Evolutionary conservation across 64 coral and sea anemone species (phyloP), one percentile per base, ranked within the genome.

Genomic region (Porites lutea): DNA sequence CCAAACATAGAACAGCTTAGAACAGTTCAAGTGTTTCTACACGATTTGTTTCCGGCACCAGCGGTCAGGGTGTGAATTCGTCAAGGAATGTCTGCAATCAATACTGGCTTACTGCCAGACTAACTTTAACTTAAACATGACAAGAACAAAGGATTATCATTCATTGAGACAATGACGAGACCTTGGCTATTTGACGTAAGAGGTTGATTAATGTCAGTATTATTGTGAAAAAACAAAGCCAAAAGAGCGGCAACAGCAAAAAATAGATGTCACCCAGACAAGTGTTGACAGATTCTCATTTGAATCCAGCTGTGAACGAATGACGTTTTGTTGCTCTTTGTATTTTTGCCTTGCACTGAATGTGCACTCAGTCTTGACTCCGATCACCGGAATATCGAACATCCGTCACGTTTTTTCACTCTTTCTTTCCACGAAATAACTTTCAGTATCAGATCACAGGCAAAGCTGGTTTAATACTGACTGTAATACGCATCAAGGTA

Each of bases 331-430:
- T 10, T 71, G 3, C 11, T 71, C 27, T 71, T 22, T 8, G 27
- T 27, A 10, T 71, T 79, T 22, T 79, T 55, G 52, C 20, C 12
- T 3, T 52, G 19, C 37, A 45, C 43, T 5, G 12, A 23, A 58
- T 79, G 58, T 64, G 78, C 54, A 59, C 52, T 59, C 59, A 13
- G 21, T 79, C 78, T 13, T 62, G 10, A 74, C 13, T 19, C 18
- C 8, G 5, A 65, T 16, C 43, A 74, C 8, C 22, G 78, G 63
- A 67, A 49, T 68, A 80, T 22, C 63, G 46, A 9, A 48, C 18
- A 66, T 69, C 60, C 63, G 64, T 84, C 81, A 84, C 44, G 60
- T 62, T 82, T 84, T 52, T 68, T 18, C 47, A 68, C 37, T 68
- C 21, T 84, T 15, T 44, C 10, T 63, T 70, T n/a, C 54, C 19